Evolutionary conservation across 2,888 invertebrate genomes (phyloP).

Genomic region (Caenorhabditis drosophilae): DNA sequence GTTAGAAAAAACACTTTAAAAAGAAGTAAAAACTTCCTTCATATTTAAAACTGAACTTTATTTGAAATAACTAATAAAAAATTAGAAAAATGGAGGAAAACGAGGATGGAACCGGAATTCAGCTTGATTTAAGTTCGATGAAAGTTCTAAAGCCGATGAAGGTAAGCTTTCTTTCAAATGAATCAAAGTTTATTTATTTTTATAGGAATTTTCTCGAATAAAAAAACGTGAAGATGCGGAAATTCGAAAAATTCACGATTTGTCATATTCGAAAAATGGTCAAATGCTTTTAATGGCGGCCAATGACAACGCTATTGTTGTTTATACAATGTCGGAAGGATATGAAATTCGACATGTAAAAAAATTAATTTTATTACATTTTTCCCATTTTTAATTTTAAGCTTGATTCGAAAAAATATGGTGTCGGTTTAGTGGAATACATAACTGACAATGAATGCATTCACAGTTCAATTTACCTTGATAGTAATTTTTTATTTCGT

Average conservation of each 20-base stretch:
- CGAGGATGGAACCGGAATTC: too few species aligned
- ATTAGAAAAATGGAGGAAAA: too few species aligned
- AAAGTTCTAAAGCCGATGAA: neutral
- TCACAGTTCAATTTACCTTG: conserved; percentile 9
- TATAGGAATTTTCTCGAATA: conserved; percentile 12
- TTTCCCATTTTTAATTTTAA: neutral
- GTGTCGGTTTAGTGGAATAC: conserved; percentile 11
- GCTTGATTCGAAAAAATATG: conserved; percentile 24
- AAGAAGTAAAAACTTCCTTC: too few species aligned
- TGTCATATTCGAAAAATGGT: conserved; percentile 22
- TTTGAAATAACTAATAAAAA: too few species aligned
- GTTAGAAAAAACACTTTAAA: too few species aligned
- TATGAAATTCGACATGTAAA: conserved; percentile 14
- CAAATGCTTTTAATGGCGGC: conserved; percentile 13
- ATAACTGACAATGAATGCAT: conserved; percentile 6
- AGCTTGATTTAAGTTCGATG: too few species aligned
- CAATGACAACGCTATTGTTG: conserved; percentile 7
- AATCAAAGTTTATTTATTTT: neutral
- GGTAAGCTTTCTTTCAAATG: neutral
- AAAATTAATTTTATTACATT: neutral
- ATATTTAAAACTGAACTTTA: too few species aligned
- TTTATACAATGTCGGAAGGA: conserved; percentile 16
- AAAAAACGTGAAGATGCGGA: neutral
- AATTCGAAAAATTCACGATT: neutral
- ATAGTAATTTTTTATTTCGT: neutral